phyloP scores from a whole-genome alignment of 2,888 invertebrate genomes.

The Drosophila monieri region DNA sequence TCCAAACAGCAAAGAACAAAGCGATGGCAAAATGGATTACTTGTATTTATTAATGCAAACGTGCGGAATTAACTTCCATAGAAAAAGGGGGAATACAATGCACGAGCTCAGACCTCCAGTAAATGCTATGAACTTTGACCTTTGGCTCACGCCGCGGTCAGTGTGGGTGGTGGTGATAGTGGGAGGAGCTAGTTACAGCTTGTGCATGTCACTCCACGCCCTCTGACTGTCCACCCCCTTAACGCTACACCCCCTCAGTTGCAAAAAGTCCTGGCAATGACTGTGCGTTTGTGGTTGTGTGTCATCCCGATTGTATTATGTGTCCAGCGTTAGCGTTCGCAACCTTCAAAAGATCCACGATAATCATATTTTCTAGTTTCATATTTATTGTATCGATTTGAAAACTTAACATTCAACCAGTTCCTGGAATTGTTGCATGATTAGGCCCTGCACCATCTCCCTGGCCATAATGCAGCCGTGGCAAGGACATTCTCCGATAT shows the following conservation, averaged over 20 bases:
- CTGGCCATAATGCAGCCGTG: slow-evolving; percentile 52
- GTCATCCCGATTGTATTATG: slow-evolving; percentile 58
- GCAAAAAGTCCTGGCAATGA: slow-evolving; percentile 54
- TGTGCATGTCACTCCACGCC: slow-evolving; percentile 28
- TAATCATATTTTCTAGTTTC: slow-evolving; percentile 1
- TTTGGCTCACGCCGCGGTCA: slow-evolving; percentile 29
- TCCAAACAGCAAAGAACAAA: slow-evolving; percentile 5
- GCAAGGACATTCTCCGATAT: slow-evolving; percentile 52
- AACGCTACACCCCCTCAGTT: neutral
- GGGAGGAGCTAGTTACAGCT: slow-evolving; percentile 60
- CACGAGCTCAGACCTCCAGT: neutral
- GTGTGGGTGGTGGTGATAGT: slow-evolving; percentile 31
- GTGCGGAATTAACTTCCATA: slow-evolving; percentile 11
- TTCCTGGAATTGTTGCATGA: slow-evolving; percentile 44
- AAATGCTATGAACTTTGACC: slow-evolving; percentile 66
- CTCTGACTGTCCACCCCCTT: neutral
- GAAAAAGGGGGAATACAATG: neutral
- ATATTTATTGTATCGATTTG: slow-evolving; percentile 4
- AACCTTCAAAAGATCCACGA: neutral
- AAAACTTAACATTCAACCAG: slow-evolving; percentile 35
- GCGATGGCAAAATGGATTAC: slow-evolving; percentile 20
- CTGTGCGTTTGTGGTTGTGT: slow-evolving; percentile 12
- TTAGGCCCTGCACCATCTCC: slow-evolving; percentile 53
- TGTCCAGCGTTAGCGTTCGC: slow-evolving; percentile 51
- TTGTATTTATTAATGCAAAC: slow-evolving; percentile 33